Base-by-base conservation (phyloP, 1,140 invertebrate genomes). In the Caerostris extrusa region DNA sequence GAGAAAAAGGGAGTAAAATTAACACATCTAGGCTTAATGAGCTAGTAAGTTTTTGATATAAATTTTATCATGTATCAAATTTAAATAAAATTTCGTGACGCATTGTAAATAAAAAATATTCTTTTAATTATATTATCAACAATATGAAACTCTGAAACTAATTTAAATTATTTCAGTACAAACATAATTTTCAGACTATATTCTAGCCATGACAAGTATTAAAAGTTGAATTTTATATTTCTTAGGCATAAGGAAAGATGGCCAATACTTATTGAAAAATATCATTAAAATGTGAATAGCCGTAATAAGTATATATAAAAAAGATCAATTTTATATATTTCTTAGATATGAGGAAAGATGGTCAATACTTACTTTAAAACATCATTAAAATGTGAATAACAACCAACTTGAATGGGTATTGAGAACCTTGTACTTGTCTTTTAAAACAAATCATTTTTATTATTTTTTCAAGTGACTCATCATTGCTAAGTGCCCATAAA, bases 11-110 rank as follows among this genome's bases (percentile, higher is more conserved):
- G 71, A 5, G 7, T 64, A 55, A 56, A 57, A 12, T 69, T 85
- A 67, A 64, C 90, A 92, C 81, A 19, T 61, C 67, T n/a, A 60
- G 69, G 19, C 17, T 81, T 55, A 69, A 77, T 57, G 87, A 64
- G 4, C 64, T 55, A 34, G 12, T 17, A 5, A 34, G 53, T 14
- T 71, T 87, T 87, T 87, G 34, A 34, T 1, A 34, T 34, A 34
- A 34, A 34, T 34, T 34, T 34, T 34, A 34, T 34, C 34, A 34
- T 34, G 2, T 34, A 34, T 34, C 34, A 34, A 34, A 34, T 34
- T 34, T 34, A 34, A 34, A 34, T 34, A 34, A 34, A 34, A 34
- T 34, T 34, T 34, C 0, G 34, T 34, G 34, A 0, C 2, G 34
- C 2, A 34, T 34, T 34, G 2, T 34, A 34, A 34, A 34, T 34